Evolutionary conservation across 2,113 vertebrate genomes (phyloP).

Genomic region (Sander lucioperca): DNA sequence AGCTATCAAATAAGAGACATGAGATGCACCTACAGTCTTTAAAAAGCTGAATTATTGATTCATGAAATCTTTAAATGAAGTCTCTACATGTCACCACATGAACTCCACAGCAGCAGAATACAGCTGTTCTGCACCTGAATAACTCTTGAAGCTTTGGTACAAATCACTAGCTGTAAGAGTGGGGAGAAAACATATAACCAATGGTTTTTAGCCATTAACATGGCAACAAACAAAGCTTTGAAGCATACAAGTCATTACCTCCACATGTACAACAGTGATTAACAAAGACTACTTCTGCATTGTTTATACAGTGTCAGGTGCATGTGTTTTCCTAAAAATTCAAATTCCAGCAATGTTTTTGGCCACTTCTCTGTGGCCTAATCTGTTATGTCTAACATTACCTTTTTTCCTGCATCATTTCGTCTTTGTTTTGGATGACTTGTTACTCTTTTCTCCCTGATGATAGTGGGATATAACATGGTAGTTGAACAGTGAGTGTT

Average conservation of each 20-base stretch:
- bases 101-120: background rate
- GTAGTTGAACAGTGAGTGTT: background rate
- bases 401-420: background rate
- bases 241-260: too few relatives aligned
- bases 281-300: background rate
- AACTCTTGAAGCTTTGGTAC: background rate
- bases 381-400: background rate
- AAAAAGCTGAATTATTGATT: slow-evolving; percentile 46
- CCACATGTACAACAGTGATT: too few relatives aligned
- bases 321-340: background rate
- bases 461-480: background rate
- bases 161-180: background rate
- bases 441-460: background rate
- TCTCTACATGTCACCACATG: background rate
- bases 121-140: background rate
- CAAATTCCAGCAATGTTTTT: background rate
- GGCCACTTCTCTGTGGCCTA: too few relatives aligned
- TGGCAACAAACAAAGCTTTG: too few relatives aligned
- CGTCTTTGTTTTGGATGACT: background rate
- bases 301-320: background rate
- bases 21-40: slow-evolving; percentile 3
- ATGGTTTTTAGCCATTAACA: too few relatives aligned
- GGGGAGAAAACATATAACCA: background rate
- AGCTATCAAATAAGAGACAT: too few relatives aligned
- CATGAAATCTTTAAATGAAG: slow-evolving; percentile 19